Base-by-base conservation (phyloP, 1,140 invertebrate genomes). In the Adelges cooleyi region DNA sequence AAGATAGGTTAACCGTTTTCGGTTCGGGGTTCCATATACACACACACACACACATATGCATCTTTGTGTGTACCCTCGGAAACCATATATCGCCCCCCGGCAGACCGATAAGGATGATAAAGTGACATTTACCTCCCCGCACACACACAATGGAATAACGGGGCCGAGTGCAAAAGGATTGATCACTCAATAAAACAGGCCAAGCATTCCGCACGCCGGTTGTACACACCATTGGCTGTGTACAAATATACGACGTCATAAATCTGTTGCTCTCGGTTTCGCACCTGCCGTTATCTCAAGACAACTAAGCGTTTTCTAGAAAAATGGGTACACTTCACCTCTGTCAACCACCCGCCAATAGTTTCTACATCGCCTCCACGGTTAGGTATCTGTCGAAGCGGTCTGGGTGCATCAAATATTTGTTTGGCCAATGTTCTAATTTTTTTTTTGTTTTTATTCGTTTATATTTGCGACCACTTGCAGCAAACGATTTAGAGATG, bases 131-230 rank as follows among this genome's bases (percentile, higher is more conserved):
- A 15, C 51, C 51, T 53, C 29, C 2, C 4, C 17, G 10, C 29
- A 25, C 38, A n/a, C 52, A 2, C n/a, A 1, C 3, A 20, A 33
- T 23, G 10, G 17, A 13, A 59, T 46, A 46, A 59, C 15, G 23
- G 25, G 40, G 38, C n/a, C 15, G 38, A 22, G n/a, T 38, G 36
- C 10, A 29, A 29, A 27, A 44, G 40, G 54, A 59, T 59, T 59
- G 54, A 59, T 59, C 54, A 29, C 54, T 59, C 40, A 59, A 59
- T 59, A 59, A 59, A 59, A 59, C 6, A 11, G 18, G 52, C 29
- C 20, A 54, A 17, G 18, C 33, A 15, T 15, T 9, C 13, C 17
- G 38, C 17, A 11, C 6, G 8, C 22, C 20, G 10, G 1, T 6
- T 18, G 9, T 38, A 4, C 50, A 1, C 27, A 11, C 29, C 11